phyloP scores from a whole-genome alignment of 2,113 vertebrate genomes.

The Tichodroma muraria region DNA sequence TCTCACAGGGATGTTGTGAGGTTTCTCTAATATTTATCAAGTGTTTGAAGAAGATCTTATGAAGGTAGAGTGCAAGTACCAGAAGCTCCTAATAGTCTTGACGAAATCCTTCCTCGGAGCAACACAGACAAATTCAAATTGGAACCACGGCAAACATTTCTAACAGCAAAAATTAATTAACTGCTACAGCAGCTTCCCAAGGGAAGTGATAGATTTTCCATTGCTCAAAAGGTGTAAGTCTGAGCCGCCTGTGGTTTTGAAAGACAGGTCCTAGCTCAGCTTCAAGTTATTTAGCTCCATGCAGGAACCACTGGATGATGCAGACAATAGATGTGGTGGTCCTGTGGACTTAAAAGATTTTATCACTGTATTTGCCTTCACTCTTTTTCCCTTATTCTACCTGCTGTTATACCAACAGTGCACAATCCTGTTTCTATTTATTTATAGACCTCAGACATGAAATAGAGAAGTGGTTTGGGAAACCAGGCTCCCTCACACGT shows the following conservation, averaged over 20 bases:
- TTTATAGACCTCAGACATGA: not conserved
- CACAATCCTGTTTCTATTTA: not conserved
- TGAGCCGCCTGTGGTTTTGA: not conserved
- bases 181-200: not conserved
- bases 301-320: not conserved
- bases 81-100: not conserved
- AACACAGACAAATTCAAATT: not conserved
- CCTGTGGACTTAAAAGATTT: not conserved
- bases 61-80: constrained; percentile 1
- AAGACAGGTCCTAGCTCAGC: not conserved
- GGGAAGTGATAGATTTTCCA: not conserved
- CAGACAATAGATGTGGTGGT: not conserved
- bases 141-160: not conserved
- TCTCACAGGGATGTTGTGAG: constrained; percentile 31
- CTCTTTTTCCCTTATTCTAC: not conserved
- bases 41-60: constrained; percentile 48
- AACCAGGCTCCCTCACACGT: not conserved
- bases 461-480: not conserved
- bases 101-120: not conserved
- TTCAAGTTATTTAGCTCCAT: not conserved
- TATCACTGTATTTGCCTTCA: not conserved
- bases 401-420: not conserved
- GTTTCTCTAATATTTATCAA: constrained; percentile 21
- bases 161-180: constrained; percentile 43
- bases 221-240: not conserved